Evolutionary conservation across 1,140 invertebrate species (phyloP).

Genomic region (Elysia chlorotica): DNA sequence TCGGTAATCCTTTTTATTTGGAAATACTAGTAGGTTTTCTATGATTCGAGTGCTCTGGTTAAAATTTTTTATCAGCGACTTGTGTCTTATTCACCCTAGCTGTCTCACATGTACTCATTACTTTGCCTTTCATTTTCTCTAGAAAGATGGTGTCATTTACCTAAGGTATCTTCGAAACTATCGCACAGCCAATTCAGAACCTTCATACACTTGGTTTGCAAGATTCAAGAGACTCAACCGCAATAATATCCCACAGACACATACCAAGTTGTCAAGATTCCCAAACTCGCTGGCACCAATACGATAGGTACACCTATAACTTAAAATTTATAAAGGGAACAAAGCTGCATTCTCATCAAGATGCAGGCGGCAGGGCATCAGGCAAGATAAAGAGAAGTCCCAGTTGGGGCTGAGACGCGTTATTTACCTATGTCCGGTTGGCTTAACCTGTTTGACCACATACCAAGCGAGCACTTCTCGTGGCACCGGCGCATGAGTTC

Average conservation of each 20-base stretch:
- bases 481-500: slow-evolving; percentile 26
- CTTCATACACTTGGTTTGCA: background rate
- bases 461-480: slow-evolving; percentile 30
- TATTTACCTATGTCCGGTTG: slow-evolving; percentile 10
- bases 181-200: background rate
- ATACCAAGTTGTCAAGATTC: background rate
- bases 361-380: too few species aligned
- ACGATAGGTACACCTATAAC: background rate
- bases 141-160: background rate
- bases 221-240: background rate
- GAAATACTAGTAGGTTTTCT: too few species aligned
- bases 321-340: too few species aligned
- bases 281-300: background rate
- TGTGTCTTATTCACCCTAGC: too few species aligned
- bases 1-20: too few species aligned
- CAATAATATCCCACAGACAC: background rate
- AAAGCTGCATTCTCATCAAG: too few species aligned
- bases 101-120: too few species aligned
- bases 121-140: too few species aligned
- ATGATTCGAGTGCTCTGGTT: too few species aligned
- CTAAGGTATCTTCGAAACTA: background rate
- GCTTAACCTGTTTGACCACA: slow-evolving; percentile 13
- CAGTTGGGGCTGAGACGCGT: background rate
- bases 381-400: background rate
- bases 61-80: too few species aligned